Evolutionary conservation across 2,113 vertebrate species (phyloP).

Genomic region (Mormyrus iriodes): DNA sequence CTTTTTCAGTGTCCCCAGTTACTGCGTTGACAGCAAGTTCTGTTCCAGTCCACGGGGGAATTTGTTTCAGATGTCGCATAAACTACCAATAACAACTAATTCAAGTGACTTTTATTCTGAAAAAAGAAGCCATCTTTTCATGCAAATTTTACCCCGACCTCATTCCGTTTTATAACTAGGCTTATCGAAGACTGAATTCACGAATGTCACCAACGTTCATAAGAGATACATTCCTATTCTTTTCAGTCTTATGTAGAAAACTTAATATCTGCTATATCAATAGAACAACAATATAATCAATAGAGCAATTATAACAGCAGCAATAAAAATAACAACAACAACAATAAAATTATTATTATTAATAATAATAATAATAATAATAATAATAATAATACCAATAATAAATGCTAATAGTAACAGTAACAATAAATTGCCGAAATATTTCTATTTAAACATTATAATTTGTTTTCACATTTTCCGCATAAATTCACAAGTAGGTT

Average conservation of each 20-base stretch:
- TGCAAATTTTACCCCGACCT: neutral
- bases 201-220: neutral
- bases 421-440: neutral
- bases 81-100: neutral
- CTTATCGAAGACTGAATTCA: neutral
- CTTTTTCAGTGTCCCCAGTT: neutral
- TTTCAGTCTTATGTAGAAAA: neutral
- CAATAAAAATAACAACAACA: neutral
- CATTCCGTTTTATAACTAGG: neutral
- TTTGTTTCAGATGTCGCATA: neutral
- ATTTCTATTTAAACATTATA: neutral
- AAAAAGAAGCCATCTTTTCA: neutral
- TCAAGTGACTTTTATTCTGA: neutral
- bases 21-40: neutral
- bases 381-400: neutral
- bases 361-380: neutral
- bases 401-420: neutral
- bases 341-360: neutral
- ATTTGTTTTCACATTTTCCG: neutral
- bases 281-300: neutral
- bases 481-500: neutral
- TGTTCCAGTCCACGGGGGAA: neutral
- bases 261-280: neutral
- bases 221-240: neutral
- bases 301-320: neutral